Percentiles rank a stretch among this genome's conserved stretches.
phyloP scores from a whole-genome alignment of 2,797 vertebrate species.

The Acrossocheilus wenchowensis region DNA sequence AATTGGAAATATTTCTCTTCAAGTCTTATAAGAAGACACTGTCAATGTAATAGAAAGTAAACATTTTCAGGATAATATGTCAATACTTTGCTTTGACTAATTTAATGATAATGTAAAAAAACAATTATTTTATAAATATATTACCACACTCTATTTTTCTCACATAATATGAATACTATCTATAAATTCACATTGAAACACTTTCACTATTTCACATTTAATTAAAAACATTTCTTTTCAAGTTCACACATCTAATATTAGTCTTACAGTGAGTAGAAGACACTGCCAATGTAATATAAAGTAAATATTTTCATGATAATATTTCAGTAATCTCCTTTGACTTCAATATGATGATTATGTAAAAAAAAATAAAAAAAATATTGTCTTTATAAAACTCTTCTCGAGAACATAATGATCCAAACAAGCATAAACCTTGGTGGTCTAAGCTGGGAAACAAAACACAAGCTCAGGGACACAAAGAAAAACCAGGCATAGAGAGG shows the following conservation, averaged over 20 bases:
- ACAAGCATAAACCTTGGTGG: neutral
- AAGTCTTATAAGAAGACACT: neutral
- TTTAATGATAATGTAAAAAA: neutral
- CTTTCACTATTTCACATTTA: no score
- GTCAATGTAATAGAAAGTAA: neutral
- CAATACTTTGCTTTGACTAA: neutral
- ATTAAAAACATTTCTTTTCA: no score
- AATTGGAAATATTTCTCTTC: no score
- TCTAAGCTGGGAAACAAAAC: neutral
- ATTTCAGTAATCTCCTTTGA: neutral
- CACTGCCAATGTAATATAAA: neutral
- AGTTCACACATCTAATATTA: neutral
- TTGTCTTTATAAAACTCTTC: neutral
- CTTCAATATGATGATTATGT: neutral
- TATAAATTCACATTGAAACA: no score
- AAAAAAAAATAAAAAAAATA: no score
- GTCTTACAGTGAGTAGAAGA: neutral
- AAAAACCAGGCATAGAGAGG: constrained; percentile 5
- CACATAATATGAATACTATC: no score
- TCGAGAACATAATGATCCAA: neutral
- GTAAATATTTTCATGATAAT: neutral
- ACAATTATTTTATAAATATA: neutral
- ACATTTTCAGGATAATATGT: neutral
- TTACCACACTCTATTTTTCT: neutral
- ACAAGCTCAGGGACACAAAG: neutral